A percentile compares a stretch with the other conserved stretches of the same genome.
These are phyloP conservation scores for Tragopan temminckii DNA, from an alignment of 2,797 vertebrate species.

Conservation along the genomic window DNA sequence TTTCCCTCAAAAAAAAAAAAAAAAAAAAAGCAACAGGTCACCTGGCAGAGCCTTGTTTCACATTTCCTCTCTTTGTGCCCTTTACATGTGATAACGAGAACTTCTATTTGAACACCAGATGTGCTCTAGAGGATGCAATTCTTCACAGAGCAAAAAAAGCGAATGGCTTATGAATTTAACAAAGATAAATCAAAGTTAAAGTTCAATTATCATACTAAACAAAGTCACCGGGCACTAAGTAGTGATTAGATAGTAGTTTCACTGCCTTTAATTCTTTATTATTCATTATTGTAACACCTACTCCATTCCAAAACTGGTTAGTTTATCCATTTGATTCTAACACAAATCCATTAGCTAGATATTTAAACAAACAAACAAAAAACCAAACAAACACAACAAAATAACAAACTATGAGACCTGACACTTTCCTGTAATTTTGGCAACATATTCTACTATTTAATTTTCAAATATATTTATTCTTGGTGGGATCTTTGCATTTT, in stretches of 20 bases:
- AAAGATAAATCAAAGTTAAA: not conserved
- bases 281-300: not conserved
- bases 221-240: not conserved
- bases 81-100: not conserved
- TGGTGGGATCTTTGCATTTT: not conserved
- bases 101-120: not conserved
- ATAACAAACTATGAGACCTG: not conserved
- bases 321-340: not conserved
- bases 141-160: not conserved
- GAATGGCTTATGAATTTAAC: not conserved
- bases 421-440: too few species aligned
- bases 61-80: not conserved
- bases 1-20: not conserved
- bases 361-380: not conserved
- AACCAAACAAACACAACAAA: not conserved
- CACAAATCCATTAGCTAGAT: not conserved
- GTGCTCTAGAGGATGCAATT: not conserved
- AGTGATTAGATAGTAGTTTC: not conserved
- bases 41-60: not conserved
- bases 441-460: not conserved
- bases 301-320: not conserved
- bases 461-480: not conserved
- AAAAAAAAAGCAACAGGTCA: not conserved
- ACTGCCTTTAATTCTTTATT: not conserved
- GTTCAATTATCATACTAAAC: not conserved